Evolutionary conservation across 2,888 invertebrate genomes (phyloP).

Genomic region (Steinernema scapterisci): DNA sequence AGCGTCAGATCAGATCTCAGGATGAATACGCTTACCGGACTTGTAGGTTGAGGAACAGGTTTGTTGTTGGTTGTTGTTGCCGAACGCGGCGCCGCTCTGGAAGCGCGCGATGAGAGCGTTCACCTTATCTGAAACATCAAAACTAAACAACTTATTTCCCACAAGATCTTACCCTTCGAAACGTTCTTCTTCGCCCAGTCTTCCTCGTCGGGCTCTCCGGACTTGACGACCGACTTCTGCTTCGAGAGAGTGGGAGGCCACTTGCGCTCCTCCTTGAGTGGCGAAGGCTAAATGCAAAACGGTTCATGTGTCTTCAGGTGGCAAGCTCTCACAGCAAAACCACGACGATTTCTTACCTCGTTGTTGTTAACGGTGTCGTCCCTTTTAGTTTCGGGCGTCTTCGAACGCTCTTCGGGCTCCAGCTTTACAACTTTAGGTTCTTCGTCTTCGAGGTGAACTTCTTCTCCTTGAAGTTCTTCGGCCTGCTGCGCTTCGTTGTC

Average conservation of each 20-base stretch:
- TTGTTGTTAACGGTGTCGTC: conserved; percentile 13
- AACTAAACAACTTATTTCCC: background rate
- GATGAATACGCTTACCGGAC: background rate
- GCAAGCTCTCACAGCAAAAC: background rate
- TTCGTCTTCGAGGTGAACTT: background rate
- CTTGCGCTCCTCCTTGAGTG: conserved; percentile 18
- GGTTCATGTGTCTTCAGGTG: too few relatives aligned
- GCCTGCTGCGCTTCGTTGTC: background rate
- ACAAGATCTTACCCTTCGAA: background rate
- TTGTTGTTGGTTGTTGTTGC: conserved; percentile 8
- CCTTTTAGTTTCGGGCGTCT: background rate
- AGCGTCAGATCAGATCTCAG: too few relatives aligned
- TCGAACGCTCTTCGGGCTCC: background rate
- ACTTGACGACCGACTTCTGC: conserved; percentile 8
- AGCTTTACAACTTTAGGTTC: background rate
- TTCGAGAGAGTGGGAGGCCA: conserved; percentile 6
- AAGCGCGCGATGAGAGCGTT: conserved; percentile 22
- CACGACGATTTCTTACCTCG: background rate
- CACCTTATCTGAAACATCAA: conserved; percentile 1
- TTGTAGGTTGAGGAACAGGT: background rate
- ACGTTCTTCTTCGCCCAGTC: conserved; percentile 27
- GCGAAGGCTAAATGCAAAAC: conserved; percentile 1
- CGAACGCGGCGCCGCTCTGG: conserved; percentile 25
- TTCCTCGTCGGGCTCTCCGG: conserved; percentile 19
- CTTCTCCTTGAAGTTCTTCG: background rate